These are phyloP conservation scores for Dryas iulia DNA, from an alignment of 1,140 invertebrate species.

Conservation along the genomic window DNA sequence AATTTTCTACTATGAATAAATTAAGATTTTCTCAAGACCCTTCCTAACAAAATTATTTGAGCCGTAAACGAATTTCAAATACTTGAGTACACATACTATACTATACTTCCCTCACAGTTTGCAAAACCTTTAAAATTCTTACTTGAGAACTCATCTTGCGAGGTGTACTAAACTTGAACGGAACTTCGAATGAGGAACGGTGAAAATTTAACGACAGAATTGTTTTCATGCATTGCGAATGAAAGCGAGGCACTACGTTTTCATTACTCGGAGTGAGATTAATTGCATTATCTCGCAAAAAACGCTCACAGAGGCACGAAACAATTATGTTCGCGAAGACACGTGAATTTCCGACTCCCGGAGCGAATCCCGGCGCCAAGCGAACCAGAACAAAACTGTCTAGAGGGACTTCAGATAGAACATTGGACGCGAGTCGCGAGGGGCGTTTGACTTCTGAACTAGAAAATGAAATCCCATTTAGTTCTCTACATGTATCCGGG, in stretches of 20 bases:
- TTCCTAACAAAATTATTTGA: conserved; percentile 35
- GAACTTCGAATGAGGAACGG: conserved; percentile 33
- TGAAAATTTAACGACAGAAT: conserved; percentile 37
- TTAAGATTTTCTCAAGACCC: conserved; percentile 40
- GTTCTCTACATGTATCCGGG: conserved; percentile 47
- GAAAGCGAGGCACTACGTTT: conserved; percentile 42
- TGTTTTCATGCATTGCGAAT: conserved; percentile 40
- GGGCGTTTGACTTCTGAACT: conserved; percentile 72
- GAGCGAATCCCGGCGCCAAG: conserved; percentile 38
- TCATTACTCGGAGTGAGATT: conserved; percentile 58
- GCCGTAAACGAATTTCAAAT: conserved; percentile 17
- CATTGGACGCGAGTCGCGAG: conserved; percentile 54
- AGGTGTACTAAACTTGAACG: conserved; percentile 32
- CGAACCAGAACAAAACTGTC: conserved; percentile 62
- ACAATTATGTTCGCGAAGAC: conserved; percentile 54
- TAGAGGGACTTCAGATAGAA: conserved; percentile 48
- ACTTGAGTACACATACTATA: background rate
- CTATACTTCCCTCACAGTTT: background rate
- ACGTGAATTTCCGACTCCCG: conserved; percentile 37
- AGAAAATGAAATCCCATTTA: conserved; percentile 76
- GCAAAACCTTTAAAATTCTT: conserved; percentile 19
- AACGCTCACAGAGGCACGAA: conserved; percentile 46
- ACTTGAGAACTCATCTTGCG: conserved; percentile 32
- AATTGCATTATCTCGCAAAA: conserved; percentile 61
- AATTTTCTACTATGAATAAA: conserved; percentile 61